These are phyloP conservation scores for Diplogasteroides magnus DNA, from an alignment of 1,140 invertebrate genomes.

Conservation along the genomic window DNA sequence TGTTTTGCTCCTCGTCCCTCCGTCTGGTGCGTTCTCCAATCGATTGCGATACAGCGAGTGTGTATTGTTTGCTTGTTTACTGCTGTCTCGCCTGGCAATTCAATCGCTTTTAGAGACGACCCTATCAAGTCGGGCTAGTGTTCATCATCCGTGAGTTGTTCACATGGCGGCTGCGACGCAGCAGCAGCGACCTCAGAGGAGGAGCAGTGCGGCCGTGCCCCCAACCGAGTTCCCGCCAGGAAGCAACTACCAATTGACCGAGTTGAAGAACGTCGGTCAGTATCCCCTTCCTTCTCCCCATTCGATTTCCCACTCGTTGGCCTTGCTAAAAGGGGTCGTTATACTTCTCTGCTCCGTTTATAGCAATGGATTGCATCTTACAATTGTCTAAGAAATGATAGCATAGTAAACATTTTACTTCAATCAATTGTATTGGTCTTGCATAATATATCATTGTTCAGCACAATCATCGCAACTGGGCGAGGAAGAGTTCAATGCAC, in stretches of 20 bases:
- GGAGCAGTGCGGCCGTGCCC: not conserved
- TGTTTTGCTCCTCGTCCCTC: not conserved
- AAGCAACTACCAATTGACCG: not conserved
- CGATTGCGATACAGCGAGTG: too few species aligned
- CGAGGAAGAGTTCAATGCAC: too few species aligned
- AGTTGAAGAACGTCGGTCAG: not conserved
- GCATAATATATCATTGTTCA: not conserved
- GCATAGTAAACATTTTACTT: not conserved
- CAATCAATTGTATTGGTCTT: not conserved
- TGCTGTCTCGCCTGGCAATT: not conserved
- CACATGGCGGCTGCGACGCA: not conserved
- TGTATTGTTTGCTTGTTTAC: too few species aligned
- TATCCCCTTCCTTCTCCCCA: not conserved
- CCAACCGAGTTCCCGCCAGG: not conserved
- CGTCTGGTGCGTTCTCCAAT: too few species aligned
- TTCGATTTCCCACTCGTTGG: not conserved
- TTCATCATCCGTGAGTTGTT: not conserved
- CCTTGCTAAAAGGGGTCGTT: not conserved
- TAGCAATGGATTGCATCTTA: too few species aligned
- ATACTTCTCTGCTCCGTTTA: too few species aligned
- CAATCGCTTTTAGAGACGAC: not conserved
- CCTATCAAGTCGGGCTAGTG: not conserved
- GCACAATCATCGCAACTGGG: too few species aligned
- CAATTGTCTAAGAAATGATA: too few species aligned
- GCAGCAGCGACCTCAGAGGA: not conserved